Evolutionary conservation across 2,797 vertebrate species (phyloP).

Genomic region (Bradypus variegatus): DNA sequence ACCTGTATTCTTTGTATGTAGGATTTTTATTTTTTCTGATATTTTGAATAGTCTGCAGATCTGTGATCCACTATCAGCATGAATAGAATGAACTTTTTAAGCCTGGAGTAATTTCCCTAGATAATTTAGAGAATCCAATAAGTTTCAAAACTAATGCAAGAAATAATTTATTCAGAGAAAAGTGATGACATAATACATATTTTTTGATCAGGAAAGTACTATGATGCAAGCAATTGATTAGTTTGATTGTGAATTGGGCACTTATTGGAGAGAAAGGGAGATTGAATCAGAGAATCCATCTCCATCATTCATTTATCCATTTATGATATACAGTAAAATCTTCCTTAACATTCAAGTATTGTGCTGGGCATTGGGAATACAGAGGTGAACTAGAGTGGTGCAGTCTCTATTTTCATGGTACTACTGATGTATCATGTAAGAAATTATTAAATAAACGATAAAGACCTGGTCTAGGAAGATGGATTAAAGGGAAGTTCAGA

Average conservation of each 20-base stretch:
- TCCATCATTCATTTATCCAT: neutral
- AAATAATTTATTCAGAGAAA: neutral
- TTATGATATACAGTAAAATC: neutral
- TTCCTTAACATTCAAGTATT: neutral
- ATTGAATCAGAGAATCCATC: neutral
- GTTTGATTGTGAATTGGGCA: neutral
- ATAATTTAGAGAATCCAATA: neutral
- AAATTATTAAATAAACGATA: neutral
- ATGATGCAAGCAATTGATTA: neutral
- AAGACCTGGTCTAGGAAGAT: neutral
- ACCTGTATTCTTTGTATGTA: neutral
- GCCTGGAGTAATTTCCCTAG: neutral
- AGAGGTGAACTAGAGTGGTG: neutral
- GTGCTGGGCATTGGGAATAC: neutral
- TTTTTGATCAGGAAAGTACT: neutral
- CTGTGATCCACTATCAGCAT: neutral
- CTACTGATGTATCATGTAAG: neutral
- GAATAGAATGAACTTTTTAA: neutral
- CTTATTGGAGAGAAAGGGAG: neutral
- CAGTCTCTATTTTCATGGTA: neutral
- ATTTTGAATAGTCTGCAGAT: neutral
- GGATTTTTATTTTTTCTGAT: neutral
- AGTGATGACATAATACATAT: neutral
- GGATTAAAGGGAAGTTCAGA: neutral
- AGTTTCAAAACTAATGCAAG: slow-evolving; percentile 3